Percentiles rank a stretch among this genome's conserved stretches.
phyloP scores from a whole-genome alignment of 92 coral and sea anemone genomes.

The Palythoa grandiflora region DNA sequence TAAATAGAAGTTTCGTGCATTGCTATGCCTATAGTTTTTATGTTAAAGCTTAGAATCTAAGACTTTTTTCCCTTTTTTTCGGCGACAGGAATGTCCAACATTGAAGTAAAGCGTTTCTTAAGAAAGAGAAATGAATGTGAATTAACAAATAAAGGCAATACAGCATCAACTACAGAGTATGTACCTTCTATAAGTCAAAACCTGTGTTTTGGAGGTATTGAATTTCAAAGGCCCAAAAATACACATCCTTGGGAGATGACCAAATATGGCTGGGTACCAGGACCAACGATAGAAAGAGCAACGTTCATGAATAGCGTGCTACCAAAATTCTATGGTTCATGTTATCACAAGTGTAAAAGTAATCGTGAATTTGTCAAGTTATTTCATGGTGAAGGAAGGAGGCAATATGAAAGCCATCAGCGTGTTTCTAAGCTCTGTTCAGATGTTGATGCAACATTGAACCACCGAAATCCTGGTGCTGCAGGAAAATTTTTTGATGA shows the following conservation, averaged over 20 bases:
- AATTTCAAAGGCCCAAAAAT: conserved; percentile 58
- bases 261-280: conserved; percentile 69
- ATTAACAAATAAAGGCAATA: too few relatives aligned
- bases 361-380: conserved; percentile 65
- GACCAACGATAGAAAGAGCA: conserved; percentile 22
- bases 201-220: conserved; percentile 52
- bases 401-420: conserved; percentile 52
- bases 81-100: conserved; percentile 57
- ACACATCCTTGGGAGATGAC: conserved; percentile 58
- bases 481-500: conserved; percentile 67
- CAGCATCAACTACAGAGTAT: conserved; percentile 9
- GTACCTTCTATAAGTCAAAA: conserved; percentile 46
- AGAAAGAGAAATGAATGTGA: conserved; percentile 44
- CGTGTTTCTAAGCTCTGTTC: conserved; percentile 36
- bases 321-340: not conserved
- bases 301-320: not conserved
- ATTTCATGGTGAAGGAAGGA: conserved; percentile 66
- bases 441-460: conserved; percentile 49
- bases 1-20: not conserved
- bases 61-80: conserved; percentile 23
- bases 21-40: not conserved
- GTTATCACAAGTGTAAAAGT: conserved; percentile 13
- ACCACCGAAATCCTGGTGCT: conserved; percentile 57
- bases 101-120: conserved; percentile 63
- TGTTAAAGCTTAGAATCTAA: not conserved